Evolutionary conservation across 2,797 vertebrate species (phyloP).

Genomic region (Pseudotriccus pelzelni): DNA sequence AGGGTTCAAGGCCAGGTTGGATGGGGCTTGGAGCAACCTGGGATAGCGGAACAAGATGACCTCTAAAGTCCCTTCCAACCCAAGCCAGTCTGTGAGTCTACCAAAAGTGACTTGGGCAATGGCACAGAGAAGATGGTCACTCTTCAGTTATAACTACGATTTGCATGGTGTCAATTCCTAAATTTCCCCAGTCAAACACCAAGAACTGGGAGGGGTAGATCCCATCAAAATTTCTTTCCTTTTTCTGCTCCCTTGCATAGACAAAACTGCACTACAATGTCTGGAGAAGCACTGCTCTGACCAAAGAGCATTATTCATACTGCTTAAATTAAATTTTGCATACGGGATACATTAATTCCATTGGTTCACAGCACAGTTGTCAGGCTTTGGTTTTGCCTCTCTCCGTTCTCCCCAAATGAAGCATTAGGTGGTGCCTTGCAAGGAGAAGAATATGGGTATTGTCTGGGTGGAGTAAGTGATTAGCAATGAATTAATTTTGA

Average conservation of each 20-base stretch:
- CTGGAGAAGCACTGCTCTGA: background rate
- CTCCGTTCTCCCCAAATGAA: background rate
- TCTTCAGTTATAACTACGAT: background rate
- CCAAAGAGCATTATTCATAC: background rate
- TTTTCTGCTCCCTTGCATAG: background rate
- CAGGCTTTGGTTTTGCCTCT: background rate
- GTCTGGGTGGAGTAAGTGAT: conserved; percentile 41
- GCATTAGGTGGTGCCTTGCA: background rate
- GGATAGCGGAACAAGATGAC: background rate
- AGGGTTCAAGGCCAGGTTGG: background rate
- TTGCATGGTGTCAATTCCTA: rapidly evolving
- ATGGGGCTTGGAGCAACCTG: rapidly evolving
- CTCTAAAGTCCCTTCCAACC: background rate
- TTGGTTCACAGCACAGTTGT: background rate
- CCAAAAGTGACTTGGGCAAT: background rate
- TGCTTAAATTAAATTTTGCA: background rate
- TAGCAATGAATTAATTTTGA: conserved; percentile 52
- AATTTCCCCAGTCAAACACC: background rate
- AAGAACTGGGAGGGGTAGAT: background rate
- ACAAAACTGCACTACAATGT: background rate
- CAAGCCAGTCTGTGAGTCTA: background rate
- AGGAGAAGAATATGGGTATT: background rate
- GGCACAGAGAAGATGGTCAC: background rate
- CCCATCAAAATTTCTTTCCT: background rate
- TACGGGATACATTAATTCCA: background rate